Conservation (phyloP, 2,888 invertebrate genomes). For the Parnassius glacialis region DNA sequence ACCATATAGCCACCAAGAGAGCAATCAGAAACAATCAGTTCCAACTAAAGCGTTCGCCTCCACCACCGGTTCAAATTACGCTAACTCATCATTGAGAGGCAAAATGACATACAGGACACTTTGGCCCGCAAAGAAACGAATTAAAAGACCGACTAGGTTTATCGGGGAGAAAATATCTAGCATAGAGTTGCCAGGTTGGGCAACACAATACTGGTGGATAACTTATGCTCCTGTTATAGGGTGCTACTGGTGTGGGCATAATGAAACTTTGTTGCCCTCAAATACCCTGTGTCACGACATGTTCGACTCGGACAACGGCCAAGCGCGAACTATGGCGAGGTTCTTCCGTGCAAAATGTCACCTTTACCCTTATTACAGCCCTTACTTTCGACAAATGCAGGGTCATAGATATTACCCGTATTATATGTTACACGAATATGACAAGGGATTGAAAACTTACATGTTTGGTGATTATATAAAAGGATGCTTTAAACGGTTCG, state of each 20-base stretch:
- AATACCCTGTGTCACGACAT: constrained; percentile 30
- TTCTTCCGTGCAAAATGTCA: constrained; percentile 24
- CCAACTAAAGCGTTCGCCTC: background rate
- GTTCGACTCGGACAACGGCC: constrained; percentile 29
- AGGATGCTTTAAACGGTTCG: constrained; percentile 36
- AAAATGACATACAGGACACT: background rate
- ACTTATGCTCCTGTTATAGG: constrained; percentile 3
- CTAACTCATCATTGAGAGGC: background rate
- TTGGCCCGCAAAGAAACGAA: constrained; percentile 3
- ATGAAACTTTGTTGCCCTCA: constrained; percentile 23
- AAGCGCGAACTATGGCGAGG: constrained; percentile 12
- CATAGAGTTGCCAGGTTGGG: too few species aligned
- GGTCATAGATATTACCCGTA: too few species aligned
- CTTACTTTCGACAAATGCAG: too few species aligned
- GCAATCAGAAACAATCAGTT: background rate
- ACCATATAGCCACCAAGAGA: background rate
- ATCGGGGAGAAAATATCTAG: too few species aligned
- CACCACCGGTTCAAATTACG: background rate
- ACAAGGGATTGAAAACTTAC: constrained; percentile 1
- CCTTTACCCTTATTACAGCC: background rate
- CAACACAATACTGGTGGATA: background rate
- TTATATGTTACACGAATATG: background rate
- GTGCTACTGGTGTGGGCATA: constrained; percentile 23
- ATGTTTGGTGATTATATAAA: constrained; percentile 26
- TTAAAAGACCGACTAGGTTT: background rate